Evolutionary conservation across 2,113 vertebrate genomes (phyloP), one percentile per base, ranked within the genome.

Genomic region (Entomyzon cyanotis): DNA sequence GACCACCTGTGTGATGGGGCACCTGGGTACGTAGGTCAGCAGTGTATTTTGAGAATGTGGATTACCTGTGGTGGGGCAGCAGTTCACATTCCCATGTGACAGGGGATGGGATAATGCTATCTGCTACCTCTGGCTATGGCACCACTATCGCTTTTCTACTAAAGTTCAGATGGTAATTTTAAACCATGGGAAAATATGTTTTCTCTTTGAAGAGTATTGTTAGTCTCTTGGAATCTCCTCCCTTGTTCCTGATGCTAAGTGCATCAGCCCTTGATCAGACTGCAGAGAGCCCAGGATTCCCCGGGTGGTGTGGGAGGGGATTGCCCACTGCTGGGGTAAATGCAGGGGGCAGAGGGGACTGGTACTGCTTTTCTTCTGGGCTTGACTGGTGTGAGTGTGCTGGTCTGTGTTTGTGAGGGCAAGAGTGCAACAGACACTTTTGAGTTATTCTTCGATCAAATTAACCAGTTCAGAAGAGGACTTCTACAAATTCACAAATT

Each of bases 131-230:
- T 88, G 88, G 58, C 78, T 77, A 8, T 2, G 2, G 42, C 56
- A 56, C 75, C 3, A 0, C 85, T 75, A 81, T 75, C 3, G 0
- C 44, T 92, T 96, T 97, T 88, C 95, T 79, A 5, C 91, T 84
- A 2, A 89, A 76, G 89, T 95, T 95, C 92, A 93, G 82, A 27
- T 1, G 56, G 96, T 96, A 96, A 96, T 84, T 92, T 91, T 96
- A 97, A 95, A 97, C 96, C 96, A 69, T 95, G 95, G 93, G 95
- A 97, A 96, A 95, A 81, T 80, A 41, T 53, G 71, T 94, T 89
- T 91, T 53, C 76, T 73, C 91, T 95, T 94, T 95, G 84, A 94
- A 65, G 79, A 68, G 73, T 28, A 33, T 58, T 95, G 88, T 96
- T 93, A 47, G 28, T 64, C 15, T 1, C 73, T 74, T 37, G 47